phyloP scores from a whole-genome alignment of 2,797 vertebrate genomes.

The Sus cebifrons region DNA sequence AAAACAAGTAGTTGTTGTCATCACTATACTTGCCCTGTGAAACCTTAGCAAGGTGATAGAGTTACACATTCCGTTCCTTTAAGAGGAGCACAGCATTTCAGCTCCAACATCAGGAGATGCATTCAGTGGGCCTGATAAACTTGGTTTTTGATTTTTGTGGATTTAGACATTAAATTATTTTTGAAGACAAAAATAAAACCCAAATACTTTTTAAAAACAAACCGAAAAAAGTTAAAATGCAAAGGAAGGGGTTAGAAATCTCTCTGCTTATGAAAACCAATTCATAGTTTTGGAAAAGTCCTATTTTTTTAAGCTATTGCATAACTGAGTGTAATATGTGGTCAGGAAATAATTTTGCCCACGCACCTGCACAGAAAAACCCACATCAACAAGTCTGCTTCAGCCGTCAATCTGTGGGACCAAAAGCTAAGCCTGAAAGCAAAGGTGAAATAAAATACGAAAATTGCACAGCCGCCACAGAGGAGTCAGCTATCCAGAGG shows the following conservation, averaged over 20 bases:
- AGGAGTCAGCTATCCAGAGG: constrained; percentile 97
- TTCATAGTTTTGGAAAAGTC: background rate
- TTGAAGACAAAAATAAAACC: constrained; percentile 32
- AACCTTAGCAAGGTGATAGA: constrained; percentile 78
- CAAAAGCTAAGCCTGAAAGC: constrained; percentile 96
- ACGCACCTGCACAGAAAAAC: constrained; percentile 90
- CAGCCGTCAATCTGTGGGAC: constrained; percentile 94
- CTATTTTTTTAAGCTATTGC: constrained; percentile 83
- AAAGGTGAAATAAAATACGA: constrained; percentile 99
- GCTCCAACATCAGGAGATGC: background rate
- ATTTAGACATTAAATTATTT: background rate
- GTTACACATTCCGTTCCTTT: constrained; percentile 72
- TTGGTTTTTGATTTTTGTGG: constrained; percentile 46
- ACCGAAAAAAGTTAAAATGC: background rate
- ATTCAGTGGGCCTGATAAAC: background rate
- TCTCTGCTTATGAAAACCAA: constrained; percentile 54
- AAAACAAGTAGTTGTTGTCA: constrained; percentile 83
- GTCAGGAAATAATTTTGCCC: constrained; percentile 90
- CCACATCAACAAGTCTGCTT: constrained; percentile 90
- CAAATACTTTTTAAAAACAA: constrained; percentile 28
- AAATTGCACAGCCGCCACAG: constrained; percentile 97
- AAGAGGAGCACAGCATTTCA: background rate
- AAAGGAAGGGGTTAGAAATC: constrained; percentile 9
- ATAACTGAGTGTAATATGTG: constrained; percentile 87
- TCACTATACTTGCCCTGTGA: constrained; percentile 78